phyloP scores from a whole-genome alignment of 2,797 vertebrate species.

The Anguilla marmorata region DNA sequence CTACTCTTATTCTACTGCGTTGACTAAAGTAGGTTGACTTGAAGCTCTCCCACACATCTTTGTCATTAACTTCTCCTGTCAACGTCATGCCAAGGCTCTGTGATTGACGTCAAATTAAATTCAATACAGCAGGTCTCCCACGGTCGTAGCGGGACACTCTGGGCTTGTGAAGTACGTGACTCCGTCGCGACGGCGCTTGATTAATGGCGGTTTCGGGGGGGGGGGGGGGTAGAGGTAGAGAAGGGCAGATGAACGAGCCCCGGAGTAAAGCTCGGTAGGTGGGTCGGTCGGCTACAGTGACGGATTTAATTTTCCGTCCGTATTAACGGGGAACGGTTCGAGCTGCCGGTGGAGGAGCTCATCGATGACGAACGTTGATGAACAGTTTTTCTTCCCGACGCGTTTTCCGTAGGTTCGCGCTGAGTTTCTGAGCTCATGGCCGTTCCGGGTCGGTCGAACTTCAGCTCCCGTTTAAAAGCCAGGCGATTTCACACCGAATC shows the following conservation, averaged over 20 bases:
- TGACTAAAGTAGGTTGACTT: background rate
- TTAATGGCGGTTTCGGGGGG: background rate
- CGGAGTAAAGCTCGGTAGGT: background rate
- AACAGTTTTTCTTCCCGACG: conserved; percentile 10
- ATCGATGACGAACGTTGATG: background rate
- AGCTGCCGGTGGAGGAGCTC: background rate
- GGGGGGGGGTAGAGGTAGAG: background rate
- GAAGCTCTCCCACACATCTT: background rate
- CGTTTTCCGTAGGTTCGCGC: background rate
- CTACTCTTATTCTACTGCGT: background rate
- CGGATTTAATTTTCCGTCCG: background rate
- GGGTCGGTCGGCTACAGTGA: background rate
- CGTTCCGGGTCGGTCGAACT: background rate
- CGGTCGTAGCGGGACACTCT: background rate
- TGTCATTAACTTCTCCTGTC: background rate
- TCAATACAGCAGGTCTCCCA: background rate
- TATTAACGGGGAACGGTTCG: conserved; percentile 7
- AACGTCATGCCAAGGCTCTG: background rate
- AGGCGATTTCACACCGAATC: background rate
- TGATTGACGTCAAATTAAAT: background rate
- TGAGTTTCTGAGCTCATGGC: background rate
- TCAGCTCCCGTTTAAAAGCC: background rate
- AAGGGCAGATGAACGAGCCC: background rate
- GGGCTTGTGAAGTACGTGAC: background rate
- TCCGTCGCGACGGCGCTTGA: background rate